A percentile compares a stretch with the other conserved stretches of the same genome.
phyloP scores from a whole-genome alignment of 1,140 invertebrate genomes.

The Dreissena rostriformis region DNA sequence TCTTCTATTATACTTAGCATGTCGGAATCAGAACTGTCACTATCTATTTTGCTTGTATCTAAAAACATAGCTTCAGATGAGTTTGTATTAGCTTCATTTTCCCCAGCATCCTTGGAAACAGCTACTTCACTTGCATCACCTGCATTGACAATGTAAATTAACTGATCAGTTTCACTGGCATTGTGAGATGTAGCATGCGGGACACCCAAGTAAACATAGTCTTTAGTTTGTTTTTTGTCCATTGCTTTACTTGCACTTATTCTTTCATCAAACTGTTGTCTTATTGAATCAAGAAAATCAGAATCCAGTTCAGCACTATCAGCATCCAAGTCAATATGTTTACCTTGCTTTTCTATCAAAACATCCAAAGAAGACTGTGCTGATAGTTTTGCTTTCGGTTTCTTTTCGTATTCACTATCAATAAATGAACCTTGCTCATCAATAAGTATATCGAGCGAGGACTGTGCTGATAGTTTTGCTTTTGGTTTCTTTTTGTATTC shows the following conservation, averaged over 20 bases:
- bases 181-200: too few relatives aligned
- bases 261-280: conserved; percentile 14
- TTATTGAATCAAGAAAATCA: conserved; percentile 22
- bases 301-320: conserved; percentile 40
- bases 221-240: not conserved
- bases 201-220: conserved; percentile 33
- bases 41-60: too few relatives aligned
- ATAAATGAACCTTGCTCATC: too few relatives aligned
- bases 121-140: too few relatives aligned
- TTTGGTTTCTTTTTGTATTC: not conserved
- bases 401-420: not conserved
- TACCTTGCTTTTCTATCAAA: conserved; percentile 44
- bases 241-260: not conserved
- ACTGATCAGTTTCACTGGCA: too few relatives aligned
- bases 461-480: conserved; percentile 24
- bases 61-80: too few relatives aligned
- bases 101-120: too few relatives aligned
- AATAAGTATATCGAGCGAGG: not conserved
- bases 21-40: conserved; percentile 47
- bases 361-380: conserved; percentile 31
- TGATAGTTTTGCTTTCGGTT: conserved; percentile 29
- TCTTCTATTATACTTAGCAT: conserved; percentile 51
- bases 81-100: too few relatives aligned
- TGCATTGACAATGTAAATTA: too few relatives aligned
- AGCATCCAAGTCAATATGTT: conserved; percentile 18